Conservation (phyloP, 2,113 vertebrate genomes). For the Corythoichthys intestinalis region DNA sequence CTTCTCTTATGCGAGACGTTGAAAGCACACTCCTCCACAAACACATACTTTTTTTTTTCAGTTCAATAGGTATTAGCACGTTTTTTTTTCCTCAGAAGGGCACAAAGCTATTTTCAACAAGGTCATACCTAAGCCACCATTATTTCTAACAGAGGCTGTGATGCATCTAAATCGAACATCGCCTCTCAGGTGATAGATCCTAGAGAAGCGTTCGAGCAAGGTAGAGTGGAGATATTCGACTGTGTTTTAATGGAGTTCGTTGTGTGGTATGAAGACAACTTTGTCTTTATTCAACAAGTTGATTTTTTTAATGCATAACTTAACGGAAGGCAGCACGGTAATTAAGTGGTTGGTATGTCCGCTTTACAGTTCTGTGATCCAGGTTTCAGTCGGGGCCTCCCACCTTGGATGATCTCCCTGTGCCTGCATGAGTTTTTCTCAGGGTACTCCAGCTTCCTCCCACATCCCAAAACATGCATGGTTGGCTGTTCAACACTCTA, state of each 20-base stretch:
- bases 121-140: constrained; percentile 51
- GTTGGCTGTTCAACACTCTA: too few relatives aligned
- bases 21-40: constrained; percentile 30
- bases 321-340: too few relatives aligned
- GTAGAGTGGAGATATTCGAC: not conserved
- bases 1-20: constrained; percentile 26
- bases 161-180: constrained; percentile 41
- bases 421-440: too few relatives aligned
- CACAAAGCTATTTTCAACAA: constrained; percentile 40
- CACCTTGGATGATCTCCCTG: too few relatives aligned
- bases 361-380: too few relatives aligned
- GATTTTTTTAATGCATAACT: not conserved
- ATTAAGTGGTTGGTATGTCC: too few relatives aligned
- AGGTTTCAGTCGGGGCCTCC: too few relatives aligned
- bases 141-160: constrained; percentile 31
- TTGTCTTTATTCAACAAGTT: not conserved
- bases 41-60: constrained; percentile 28
- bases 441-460: too few relatives aligned
- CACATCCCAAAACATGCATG: too few relatives aligned
- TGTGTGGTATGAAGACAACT: not conserved
- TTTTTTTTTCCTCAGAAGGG: constrained; percentile 29
- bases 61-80: constrained; percentile 7
- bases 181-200: constrained; percentile 23
- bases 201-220: not conserved
- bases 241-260: not conserved